Evolutionary conservation across 2,797 vertebrate genomes (phyloP).

Genomic region (Liasis olivaceus): DNA sequence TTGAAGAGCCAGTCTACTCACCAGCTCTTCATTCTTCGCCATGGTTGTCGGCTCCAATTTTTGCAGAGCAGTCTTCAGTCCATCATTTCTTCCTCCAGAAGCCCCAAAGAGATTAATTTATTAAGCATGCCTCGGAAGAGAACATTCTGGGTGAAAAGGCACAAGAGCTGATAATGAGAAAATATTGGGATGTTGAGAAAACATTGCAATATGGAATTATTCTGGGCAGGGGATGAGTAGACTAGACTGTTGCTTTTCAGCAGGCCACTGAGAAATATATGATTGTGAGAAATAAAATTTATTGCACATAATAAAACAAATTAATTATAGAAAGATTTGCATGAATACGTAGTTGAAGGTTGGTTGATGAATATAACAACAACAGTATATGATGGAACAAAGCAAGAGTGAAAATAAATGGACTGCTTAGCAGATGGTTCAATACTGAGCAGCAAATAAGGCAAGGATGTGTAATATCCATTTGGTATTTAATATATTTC

Average conservation of each 20-base stretch:
- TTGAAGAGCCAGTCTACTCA: background rate
- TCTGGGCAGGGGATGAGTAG: background rate
- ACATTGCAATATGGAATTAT: background rate
- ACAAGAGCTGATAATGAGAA: too few relatives aligned
- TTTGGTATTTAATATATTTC: background rate
- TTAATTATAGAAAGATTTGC: background rate
- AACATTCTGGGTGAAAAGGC: too few relatives aligned
- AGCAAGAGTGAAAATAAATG: background rate
- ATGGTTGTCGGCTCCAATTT: too few relatives aligned
- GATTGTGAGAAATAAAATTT: background rate
- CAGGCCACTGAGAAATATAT: background rate
- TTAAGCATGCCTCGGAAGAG: too few relatives aligned
- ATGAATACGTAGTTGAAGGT: background rate
- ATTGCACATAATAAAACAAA: background rate
- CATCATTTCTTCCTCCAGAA: background rate
- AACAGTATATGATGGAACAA: background rate
- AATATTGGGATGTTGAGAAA: too few relatives aligned
- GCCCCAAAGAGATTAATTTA: too few relatives aligned
- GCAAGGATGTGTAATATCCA: background rate
- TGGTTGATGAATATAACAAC: background rate
- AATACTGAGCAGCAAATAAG: background rate
- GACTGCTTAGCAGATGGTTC: background rate
- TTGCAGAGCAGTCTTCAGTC: background rate
- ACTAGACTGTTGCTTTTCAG: background rate
- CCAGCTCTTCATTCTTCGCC: background rate